Percentiles rank a stretch among this genome's conserved stretches.
Conservation (phyloP, 1,140 invertebrate genomes). For the Acarapis woodi region DNA sequence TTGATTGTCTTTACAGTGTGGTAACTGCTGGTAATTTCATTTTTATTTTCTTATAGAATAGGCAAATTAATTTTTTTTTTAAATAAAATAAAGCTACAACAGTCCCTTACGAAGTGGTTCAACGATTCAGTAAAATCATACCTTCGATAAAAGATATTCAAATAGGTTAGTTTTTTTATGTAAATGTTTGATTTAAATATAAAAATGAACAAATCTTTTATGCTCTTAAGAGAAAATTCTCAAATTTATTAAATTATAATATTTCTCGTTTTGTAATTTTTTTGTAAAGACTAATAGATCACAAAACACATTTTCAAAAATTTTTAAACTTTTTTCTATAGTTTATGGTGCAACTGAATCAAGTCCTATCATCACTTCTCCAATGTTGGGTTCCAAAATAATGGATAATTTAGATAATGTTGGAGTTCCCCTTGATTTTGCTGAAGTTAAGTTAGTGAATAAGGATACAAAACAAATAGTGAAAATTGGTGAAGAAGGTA, state of each 20-base stretch:
- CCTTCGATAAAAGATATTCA: neutral
- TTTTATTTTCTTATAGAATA: no score
- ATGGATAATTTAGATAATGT: slow-evolving; percentile 37
- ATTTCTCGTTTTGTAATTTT: no score
- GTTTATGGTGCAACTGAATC: slow-evolving; percentile 67
- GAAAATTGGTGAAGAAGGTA: slow-evolving; percentile 9
- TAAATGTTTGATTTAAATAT: no score
- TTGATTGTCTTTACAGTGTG: neutral
- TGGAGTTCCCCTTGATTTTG: slow-evolving; percentile 40
- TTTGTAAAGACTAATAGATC: no score
- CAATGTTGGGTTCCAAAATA: slow-evolving; percentile 28
- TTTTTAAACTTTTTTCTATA: no score
- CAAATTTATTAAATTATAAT: no score
- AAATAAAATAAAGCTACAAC: no score
- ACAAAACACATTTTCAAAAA: slow-evolving; percentile 30
- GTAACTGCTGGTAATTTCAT: no score
- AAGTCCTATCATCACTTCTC: slow-evolving; percentile 38
- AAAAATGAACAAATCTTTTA: no score
- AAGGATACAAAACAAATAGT: slow-evolving; percentile 16
- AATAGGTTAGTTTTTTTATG: no score
- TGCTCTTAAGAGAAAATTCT: no score
- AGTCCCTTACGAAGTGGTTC: slow-evolving; percentile 1
- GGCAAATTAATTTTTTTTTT: no score
- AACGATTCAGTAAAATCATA: neutral
- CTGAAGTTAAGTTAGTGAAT: slow-evolving; percentile 47